phyloP scores from a whole-genome alignment of 2,113 vertebrate genomes.

The Eulemur macaco region DNA sequence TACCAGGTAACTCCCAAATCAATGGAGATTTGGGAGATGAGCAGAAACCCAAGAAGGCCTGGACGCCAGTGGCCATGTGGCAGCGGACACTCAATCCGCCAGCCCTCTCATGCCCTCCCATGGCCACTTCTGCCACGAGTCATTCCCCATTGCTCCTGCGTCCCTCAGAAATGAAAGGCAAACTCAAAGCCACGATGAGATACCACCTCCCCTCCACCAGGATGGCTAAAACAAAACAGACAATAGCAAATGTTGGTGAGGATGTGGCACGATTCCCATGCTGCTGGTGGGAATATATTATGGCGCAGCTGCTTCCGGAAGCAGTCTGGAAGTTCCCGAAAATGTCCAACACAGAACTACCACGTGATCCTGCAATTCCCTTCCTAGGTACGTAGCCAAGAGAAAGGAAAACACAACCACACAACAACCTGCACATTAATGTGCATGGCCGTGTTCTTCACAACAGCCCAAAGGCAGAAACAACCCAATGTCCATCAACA shows the following conservation, averaged over 20 bases:
- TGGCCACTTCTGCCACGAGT: background rate
- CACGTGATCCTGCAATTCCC: background rate
- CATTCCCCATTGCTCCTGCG: background rate
- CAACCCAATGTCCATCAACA: background rate
- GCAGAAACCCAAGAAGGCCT: background rate
- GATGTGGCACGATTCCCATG: background rate
- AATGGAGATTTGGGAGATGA: background rate
- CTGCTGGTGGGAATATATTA: background rate
- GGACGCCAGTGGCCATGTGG: rapidly evolving
- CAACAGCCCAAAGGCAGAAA: background rate
- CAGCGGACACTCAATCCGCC: background rate
- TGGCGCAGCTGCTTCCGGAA: background rate
- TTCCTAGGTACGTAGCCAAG: background rate
- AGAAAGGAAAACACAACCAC: background rate
- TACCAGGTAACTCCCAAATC: background rate
- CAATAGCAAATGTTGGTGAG: background rate
- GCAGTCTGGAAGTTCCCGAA: background rate
- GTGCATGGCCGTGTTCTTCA: background rate
- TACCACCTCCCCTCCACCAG: background rate
- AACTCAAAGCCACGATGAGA: background rate
- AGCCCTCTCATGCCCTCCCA: background rate
- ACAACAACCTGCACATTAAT: background rate
- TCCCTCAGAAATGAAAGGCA: background rate
- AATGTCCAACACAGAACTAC: background rate
- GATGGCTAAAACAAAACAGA: background rate